Percentiles rank a stretch among this genome's conserved stretches.
These are phyloP conservation scores for Onychomys arenicola DNA, from an alignment of 2,797 vertebrate species.

Conservation along the genomic window DNA sequence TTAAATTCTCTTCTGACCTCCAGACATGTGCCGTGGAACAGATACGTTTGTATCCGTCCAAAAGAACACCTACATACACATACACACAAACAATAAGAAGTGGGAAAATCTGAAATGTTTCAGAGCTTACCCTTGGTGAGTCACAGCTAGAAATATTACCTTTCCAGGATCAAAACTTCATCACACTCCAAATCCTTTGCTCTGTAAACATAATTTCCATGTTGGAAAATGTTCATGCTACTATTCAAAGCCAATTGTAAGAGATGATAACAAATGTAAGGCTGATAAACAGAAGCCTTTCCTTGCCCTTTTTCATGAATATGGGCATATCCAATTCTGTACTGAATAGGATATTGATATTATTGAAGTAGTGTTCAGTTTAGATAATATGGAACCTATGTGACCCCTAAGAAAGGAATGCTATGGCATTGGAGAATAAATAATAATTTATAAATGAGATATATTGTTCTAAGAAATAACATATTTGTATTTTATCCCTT, in stretches of 20 bases:
- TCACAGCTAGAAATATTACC: no score
- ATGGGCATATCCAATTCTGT: not conserved
- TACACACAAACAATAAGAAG: no score
- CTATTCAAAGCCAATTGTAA: no score
- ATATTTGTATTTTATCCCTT: not conserved
- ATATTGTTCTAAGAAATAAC: slow-evolving; percentile 22
- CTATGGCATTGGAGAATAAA: not conserved
- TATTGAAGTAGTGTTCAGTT: not conserved
- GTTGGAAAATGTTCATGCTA: no score
- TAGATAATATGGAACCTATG: not conserved
- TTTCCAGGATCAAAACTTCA: no score
- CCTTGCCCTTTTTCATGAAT: not conserved
- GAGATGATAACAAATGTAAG: no score
- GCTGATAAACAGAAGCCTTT: not conserved
- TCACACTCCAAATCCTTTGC: no score
- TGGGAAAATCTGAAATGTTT: no score
- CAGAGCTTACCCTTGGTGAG: no score
- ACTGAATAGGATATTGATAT: not conserved
- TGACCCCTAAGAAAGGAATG: not conserved
- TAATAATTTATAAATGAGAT: not conserved
- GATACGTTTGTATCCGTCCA: no score
- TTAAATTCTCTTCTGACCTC: not conserved
- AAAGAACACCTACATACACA: no score
- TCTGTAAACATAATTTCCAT: no score
- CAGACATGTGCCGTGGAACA: not conserved